Evolutionary conservation across 2,113 vertebrate genomes (phyloP), one percentile per base, ranked within the genome.

Genomic region (Sclerurus mexicanus): DNA sequence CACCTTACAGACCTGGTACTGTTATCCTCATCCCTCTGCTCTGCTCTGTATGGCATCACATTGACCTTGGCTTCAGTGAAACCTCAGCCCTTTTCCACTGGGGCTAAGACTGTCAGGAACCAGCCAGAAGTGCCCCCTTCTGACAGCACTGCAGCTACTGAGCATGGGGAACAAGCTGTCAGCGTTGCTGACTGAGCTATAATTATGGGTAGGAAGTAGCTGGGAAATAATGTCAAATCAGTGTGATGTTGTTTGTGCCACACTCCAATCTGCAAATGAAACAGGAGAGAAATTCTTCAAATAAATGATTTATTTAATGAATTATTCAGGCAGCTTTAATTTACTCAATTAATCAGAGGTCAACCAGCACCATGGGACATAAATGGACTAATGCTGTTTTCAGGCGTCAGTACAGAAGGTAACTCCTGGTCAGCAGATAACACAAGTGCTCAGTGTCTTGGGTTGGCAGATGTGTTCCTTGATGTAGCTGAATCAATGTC

Each of bases 291-390:
- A 75, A 87, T 68, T 79, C 58, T 82, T 85, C 81, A 81, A 7
- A 87, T 50, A 83, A 85, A 88, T 76, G 1, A 60, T 85, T 87
- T 89, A 46, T 87, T 90, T 72, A 75, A 79, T 63, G 18, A 86
- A 89, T 89, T 91, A 88, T 95, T 86, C 68, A 91, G 50, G 20
- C 52, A 58, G 12, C 20, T 95, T 85, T 91, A 88, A 91, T 91
- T 91, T 89, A 78, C 66, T 72, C 72, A 62, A 31, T 85, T 84
- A 87, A 80, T 77, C 81, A 93, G 73, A 64, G 84, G 44, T 71
- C 37, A 1, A 1, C 25, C 24, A 59, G 80, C 53, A 53, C 68
- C 66, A 37, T 0, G 0, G 62, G 83, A 67, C 30, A 40, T 25
- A 47, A 76, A 49, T 63, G 66, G 42, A 46, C 47, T 52, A 19